Base-by-base conservation (phyloP, 37 sponge, comb jelly and placozoan genomes). In the Lycopodina hypogea region DNA sequence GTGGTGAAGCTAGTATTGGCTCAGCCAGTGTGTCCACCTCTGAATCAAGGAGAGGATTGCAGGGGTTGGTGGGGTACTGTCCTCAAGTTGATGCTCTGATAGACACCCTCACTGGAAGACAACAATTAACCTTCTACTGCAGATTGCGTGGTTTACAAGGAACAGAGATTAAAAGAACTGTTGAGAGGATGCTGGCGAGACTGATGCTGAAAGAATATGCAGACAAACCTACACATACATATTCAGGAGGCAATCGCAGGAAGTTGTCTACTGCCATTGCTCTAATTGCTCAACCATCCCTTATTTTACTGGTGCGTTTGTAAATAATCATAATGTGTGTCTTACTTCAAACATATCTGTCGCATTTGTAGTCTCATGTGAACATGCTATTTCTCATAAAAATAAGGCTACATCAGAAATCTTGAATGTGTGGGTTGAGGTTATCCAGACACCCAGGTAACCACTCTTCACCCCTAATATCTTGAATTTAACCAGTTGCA, bases 231-330 rank as follows among this genome's bases (percentile, higher is more conserved):
- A 94, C 84, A 52, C 90, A 77, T 3, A 74, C 82, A 1, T 99
- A 99, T 88, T 96, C 97, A 69, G 99, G 99, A 23, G 99, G 99
- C 24, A 99, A 99, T 87, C 87, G 81, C 42, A 64, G 99, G 52
- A 96, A 93, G 81, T 84, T 99, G 55, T 94, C 96, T 8, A 87
- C 99, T 0, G 99, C 97, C 67, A 92, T 99, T 37, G 92, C 99
- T 73, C 93, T 99, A 11, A 65, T 99, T 0, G 90, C 95, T 0
- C 67, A 72, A 18, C 99, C 99, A 38, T 77, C 86, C 21, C 70
- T 97, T 30, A 68, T 96, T 14, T 79, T 96, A 2, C 79, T 96
- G 32, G 66, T 65, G 30, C 3, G 35, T 6, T 34, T 17, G 4
- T 60, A 28, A 23, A 60, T 8, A 6, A n/a, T n/a, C n/a, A n/a